Percentiles rank a stretch among this genome's conserved stretches.
These are phyloP conservation scores for Sebastes kiyomatsui DNA, from an alignment of 2,797 vertebrate species.

Conservation along the genomic window DNA sequence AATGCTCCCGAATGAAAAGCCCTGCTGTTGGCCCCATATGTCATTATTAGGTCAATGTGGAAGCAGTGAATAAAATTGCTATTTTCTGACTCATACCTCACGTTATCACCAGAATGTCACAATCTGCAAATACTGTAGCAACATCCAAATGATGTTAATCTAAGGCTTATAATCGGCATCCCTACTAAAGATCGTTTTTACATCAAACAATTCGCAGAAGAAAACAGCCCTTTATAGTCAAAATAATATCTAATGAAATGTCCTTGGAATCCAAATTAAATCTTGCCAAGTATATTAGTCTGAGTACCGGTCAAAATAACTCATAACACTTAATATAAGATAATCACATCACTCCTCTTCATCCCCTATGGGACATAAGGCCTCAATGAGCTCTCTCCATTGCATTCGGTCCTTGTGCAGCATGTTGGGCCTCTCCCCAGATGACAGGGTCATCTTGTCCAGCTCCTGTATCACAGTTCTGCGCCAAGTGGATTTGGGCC, in stretches of 20 bases:
- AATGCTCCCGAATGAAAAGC: neutral
- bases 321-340: neutral
- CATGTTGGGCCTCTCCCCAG: too few species aligned
- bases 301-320: neutral
- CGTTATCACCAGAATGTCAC: neutral
- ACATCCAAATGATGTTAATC: neutral
- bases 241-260: neutral
- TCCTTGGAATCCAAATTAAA: neutral
- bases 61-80: neutral
- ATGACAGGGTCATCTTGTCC: too few species aligned
- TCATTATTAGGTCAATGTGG: neutral
- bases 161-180: neutral
- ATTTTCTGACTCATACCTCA: neutral
- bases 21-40: neutral
- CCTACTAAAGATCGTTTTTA: neutral
- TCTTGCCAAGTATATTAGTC: too few species aligned
- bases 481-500: too few species aligned
- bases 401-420: too few species aligned
- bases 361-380: too few species aligned
- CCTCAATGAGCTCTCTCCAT: too few species aligned
- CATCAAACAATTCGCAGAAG: neutral
- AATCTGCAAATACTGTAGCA: neutral
- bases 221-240: neutral
- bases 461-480: too few species aligned
- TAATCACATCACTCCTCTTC: too few species aligned